These are phyloP conservation scores for Diabrotica undecimpunctata DNA, from an alignment of 1,140 invertebrate species.

Conservation along the genomic window DNA sequence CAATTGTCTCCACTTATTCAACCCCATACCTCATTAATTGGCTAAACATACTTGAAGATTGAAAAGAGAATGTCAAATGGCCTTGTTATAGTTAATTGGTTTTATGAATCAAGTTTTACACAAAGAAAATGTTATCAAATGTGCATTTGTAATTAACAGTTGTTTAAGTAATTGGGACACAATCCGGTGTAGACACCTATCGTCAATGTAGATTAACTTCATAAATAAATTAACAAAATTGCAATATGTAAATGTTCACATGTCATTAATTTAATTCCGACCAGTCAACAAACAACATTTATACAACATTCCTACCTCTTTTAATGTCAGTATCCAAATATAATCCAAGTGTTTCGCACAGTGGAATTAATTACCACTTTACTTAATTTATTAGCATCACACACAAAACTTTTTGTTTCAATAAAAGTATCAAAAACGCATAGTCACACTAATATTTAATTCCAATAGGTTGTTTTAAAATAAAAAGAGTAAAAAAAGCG, in stretches of 20 bases:
- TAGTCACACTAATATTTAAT: background rate
- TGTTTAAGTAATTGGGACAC: background rate
- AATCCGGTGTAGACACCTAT: too few relatives aligned
- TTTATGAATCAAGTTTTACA: slow-evolving; percentile 30
- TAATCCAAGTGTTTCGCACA: background rate
- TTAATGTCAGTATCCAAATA: background rate
- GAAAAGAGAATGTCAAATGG: slow-evolving; percentile 33
- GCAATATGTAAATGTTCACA: too few relatives aligned
- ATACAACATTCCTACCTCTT: too few relatives aligned
- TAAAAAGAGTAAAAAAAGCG: background rate
- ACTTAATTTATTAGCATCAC: background rate
- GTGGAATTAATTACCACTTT: background rate
- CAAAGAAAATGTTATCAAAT: slow-evolving; percentile 24
- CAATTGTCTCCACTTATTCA: too few relatives aligned
- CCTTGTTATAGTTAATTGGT: slow-evolving; percentile 34
- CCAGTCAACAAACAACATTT: too few relatives aligned
- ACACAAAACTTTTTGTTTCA: background rate
- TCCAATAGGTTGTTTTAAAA: background rate
- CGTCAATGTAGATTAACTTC: too few relatives aligned
- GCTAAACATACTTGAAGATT: background rate
- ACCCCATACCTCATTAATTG: too few relatives aligned
- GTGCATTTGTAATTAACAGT: slow-evolving; percentile 27
- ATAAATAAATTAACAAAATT: too few relatives aligned
- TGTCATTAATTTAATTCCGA: too few relatives aligned
- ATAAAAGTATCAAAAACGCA: background rate